A percentile compares a stretch with the other conserved stretches of the same genome.
Conservation (phyloP, 2,888 invertebrate species). For the Standfussiana lucernea region DNA sequence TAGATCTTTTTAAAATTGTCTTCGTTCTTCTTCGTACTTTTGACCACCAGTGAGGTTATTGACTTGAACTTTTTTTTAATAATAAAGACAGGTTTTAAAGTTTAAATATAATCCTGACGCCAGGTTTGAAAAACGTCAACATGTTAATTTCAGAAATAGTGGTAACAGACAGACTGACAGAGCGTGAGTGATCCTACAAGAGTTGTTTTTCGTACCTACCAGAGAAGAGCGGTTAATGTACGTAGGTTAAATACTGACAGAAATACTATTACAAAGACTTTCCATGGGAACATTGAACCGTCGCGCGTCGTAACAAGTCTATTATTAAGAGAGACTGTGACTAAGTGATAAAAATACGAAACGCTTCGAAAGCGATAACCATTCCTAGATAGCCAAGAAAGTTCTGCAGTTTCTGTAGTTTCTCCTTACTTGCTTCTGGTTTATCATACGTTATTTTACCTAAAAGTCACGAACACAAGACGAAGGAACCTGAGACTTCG, state of each 20-base stretch:
- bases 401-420: too few relatives aligned
- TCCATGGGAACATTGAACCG: background rate
- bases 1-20: background rate
- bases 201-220: slow-evolving; percentile 13
- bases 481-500: background rate
- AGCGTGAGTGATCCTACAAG: slow-evolving; percentile 10
- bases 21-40: background rate
- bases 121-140: slow-evolving; percentile 39
- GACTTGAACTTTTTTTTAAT: slow-evolving; percentile 34
- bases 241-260: background rate
- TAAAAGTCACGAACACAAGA: background rate
- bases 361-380: background rate
- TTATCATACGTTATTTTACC: background rate
- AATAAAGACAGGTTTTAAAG: slow-evolving; percentile 30
- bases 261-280: slow-evolving; percentile 3
- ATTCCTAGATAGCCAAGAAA: too few relatives aligned
- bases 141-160: slow-evolving; percentile 31
- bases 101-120: slow-evolving; percentile 42
- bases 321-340: background rate
- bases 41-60: slow-evolving; percentile 42
- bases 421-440: background rate
- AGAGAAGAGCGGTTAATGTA: background rate
- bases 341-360: background rate
- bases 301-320: too few relatives aligned
- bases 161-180: slow-evolving; percentile 43